Base-by-base conservation (phyloP, 2,113 vertebrate genomes). In the Percopsis transmontana region DNA sequence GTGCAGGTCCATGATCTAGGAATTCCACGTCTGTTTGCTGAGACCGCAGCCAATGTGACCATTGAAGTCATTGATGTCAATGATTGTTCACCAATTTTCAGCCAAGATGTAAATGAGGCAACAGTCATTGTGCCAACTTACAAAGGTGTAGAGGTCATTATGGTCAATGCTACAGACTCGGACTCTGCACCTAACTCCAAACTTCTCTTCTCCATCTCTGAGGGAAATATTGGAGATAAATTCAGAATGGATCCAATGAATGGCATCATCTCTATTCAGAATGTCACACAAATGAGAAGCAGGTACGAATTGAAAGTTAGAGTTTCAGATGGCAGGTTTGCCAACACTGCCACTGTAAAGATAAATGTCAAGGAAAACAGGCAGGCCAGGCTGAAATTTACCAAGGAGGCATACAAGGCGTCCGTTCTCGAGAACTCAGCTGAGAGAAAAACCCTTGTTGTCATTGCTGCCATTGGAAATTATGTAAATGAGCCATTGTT, bases 191-290 rank as follows among this genome's bases (percentile, higher is more conserved):
- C 92, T 1, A 96, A 96, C 81, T 92, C 96, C 8, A 94, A 92
- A 72, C 83, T 99, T 8, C 88, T 98, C 48, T 98, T 95, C 84
- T 96, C 96, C 52, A 95, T 99, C 74, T 91, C 93, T 0, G 96
- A 98, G 74, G 97, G 97, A 53, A 99, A 99, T 72, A 98, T 99
- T 10, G 97, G 96, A 33, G 96, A 98, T 69, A 99, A 98, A 87
- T 98, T 99, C 77, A 90, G 81, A 57, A 91, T 99, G 47, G 92
- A 96, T 82, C 81, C 86, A 1, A 85, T 77, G 53, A 93, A 89
- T 9, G 97, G 95, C 6, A 82, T 93, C 7, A 88, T 99, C 79
- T 94, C 91, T 7, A 91, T 99, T 52, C 95, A 96, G 67, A 99
- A 97, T 72, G 93, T 95, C 64, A 96, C 94, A 48, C 96, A 98